Base-by-base conservation (phyloP, 64 coral and sea anemone species). In the Dendronephthya gigantea region DNA sequence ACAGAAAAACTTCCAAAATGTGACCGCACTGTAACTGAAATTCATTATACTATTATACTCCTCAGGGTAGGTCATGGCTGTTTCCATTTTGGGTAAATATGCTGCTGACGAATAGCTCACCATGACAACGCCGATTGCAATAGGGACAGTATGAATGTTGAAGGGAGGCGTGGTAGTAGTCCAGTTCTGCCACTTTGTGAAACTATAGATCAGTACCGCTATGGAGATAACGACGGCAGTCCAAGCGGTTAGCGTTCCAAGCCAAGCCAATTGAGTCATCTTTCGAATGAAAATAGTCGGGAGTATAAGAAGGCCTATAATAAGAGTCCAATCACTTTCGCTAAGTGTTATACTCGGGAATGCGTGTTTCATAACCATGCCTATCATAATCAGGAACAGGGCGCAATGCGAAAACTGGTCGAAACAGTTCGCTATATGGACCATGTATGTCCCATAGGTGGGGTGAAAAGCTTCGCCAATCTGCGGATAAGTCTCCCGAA, bases 351-450 rank as follows among this genome's bases (percentile, higher is more conserved):
- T 47, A 31, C 68, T 90, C 9, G 89, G 89, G 25, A 90, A 90
- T 15, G 89, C 85, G 48, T 90, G 89, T 27, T 86, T 82, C 36
- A 90, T 50, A 56, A 90, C 83, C 68, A 85, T 83, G 0, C 89
- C 89, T 19, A 83, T 85, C 89, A 90, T 86, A 31, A 90, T 90
- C 62, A 90, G 47, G 28, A 90, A 17, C 35, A 90, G 28, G 5
- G 89, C 89, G 10, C 89, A 90, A 84, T 90, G 89, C 30, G 89
- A 90, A 34, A 90, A 90, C 83, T 90, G 89, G 43, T 90, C 89
- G 31, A 90, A 90, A 50, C 89, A 90, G 48, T 90, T 90, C 0
- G 89, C 89, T 13, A 75, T 52, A 51, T 90, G 89, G 15, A 90
- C 89, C 89, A 90, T 86, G 23, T 79, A 52, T 41, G 45, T 55